Evolutionary conservation across 1,140 invertebrate species (phyloP).

Genomic region (Caerostris extrusa): DNA sequence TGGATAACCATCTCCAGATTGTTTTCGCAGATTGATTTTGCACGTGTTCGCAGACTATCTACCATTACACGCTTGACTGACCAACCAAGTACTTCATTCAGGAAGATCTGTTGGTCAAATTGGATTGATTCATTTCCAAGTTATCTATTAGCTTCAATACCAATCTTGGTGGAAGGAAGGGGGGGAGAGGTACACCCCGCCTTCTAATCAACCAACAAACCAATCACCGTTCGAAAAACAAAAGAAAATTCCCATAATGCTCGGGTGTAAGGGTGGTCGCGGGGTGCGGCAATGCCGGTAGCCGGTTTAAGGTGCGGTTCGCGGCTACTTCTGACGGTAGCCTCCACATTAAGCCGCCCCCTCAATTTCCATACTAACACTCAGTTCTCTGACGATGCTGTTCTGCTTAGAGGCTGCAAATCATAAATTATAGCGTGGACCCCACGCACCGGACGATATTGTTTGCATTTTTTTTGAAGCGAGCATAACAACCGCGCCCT

Average conservation of each 20-base stretch:
- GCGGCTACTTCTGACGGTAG: conserved; percentile 51
- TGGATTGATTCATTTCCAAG: neutral
- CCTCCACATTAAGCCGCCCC: conserved; percentile 46
- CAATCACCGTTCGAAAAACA: neutral
- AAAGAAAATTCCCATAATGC: conserved; percentile 53
- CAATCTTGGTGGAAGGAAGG: neutral
- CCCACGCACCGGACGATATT: conserved; percentile 29
- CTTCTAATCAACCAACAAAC: neutral
- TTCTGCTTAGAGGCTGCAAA: neutral
- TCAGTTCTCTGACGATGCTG: neutral
- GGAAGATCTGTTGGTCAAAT: neutral
- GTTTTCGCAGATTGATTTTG: neutral
- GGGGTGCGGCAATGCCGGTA: conserved; percentile 51
- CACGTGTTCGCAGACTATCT: neutral
- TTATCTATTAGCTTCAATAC: conserved; percentile 16
- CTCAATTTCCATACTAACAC: conserved; percentile 49
- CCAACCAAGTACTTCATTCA: neutral
- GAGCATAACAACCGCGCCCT: neutral
- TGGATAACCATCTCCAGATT: neutral
- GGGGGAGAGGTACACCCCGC: neutral
- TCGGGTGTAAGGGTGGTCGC: conserved; percentile 37
- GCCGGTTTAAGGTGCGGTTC: conserved; percentile 38
- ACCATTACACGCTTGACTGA: conserved; percentile 29
- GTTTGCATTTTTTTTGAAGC: conserved; percentile 26
- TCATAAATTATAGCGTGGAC: conserved; percentile 1